Base-by-base conservation (phyloP, 1,140 invertebrate species). In the Cotesia typhae region DNA sequence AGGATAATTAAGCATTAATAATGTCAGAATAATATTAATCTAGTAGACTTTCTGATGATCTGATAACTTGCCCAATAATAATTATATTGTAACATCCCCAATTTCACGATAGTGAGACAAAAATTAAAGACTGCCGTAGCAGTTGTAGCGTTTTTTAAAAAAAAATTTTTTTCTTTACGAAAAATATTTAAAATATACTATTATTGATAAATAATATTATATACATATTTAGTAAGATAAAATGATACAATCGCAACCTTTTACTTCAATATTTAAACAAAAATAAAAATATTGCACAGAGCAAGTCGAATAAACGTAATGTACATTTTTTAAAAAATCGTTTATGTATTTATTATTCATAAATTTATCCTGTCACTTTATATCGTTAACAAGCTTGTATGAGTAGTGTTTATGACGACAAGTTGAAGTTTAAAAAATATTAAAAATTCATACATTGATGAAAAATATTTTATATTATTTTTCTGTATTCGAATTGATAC, bases 251-350 rank as follows among this genome's bases (percentile, higher is more conserved):
- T 83, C 83, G 79, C 82, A 83, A 82, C 80, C 81, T 79, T 53
- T 61, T 55, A 51, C 61, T 70, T 80, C 76, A 78, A 83, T 85
- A 83, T 83, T 81, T 79, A 57, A 82, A 77, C 76, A 75, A 67
- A 57, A 82, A 77, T 76, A 75, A 67, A 76, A 78, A 77, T 71
- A 77, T 80, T 80, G 80, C 79, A 82, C 78, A 81, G 72, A 79
- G 76, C 78, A 75, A 82, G 76, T 80, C 74, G 76, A 81, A 82
- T 85, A 80, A 84, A 83, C 80, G 79, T 84, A 84, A 81, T 84
- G 81, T 84, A 84, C 79, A 84, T 84, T 84, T 85, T 85, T 81
- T 72, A 69, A 76, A 55, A 14, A 55, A 12, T 47, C 10, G 4
- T 10, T 47, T 10, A 47, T 47, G 41, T 47, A 47, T 47, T 47